Evolutionary conservation across 2,888 invertebrate species (phyloP), one percentile per base, ranked within the genome.

Genomic region (Cryptus armator): DNA sequence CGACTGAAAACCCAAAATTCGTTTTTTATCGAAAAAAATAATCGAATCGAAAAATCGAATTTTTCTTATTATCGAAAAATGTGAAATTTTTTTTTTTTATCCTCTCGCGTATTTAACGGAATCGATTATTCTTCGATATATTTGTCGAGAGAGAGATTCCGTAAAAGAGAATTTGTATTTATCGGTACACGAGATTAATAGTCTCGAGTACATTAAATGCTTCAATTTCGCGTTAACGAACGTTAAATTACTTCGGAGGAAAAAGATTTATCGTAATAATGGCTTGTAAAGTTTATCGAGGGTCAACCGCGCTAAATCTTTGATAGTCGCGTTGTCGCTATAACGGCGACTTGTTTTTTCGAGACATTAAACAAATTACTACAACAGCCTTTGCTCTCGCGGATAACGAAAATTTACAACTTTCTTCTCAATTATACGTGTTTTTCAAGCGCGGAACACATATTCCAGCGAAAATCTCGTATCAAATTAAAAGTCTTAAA

Each of bases 1-100:
- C 77, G 64, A 75, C 48, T 64, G 44, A 59, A 43, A 24, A n/a
- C 53, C 16, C 43, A 68, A 37, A 29, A 43, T 48, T 16, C 16
- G n/a, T 53, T 53, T 53, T 53, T 53, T 3, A 53, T 53, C 19
- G 9, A 19, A 53, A 9, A 9, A 16, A 0, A 3, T 53, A 19
- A 19, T 3, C 51, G 51, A 6, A 37, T 53, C 51, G 3, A 9
- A 1, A 6, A 51, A 16, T 0, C 16, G 6, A 51, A 51, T 51
- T 51, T 51, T 51, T 51, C 24, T 24, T 51, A 51, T n/a, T 37
- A 37, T 46, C 68, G 44, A 43, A 6, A 44, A n/a, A 16, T 19
- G n/a, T 53, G 51, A n/a, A 7, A 46, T n/a, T n/a, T n/a, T n/a
- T 46, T 46, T 12, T 46, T 46, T 46, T 46, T 48, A 5, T 46